Evolutionary conservation across 2,113 vertebrate genomes (phyloP).

Genomic region (Plecotus auritus): DNA sequence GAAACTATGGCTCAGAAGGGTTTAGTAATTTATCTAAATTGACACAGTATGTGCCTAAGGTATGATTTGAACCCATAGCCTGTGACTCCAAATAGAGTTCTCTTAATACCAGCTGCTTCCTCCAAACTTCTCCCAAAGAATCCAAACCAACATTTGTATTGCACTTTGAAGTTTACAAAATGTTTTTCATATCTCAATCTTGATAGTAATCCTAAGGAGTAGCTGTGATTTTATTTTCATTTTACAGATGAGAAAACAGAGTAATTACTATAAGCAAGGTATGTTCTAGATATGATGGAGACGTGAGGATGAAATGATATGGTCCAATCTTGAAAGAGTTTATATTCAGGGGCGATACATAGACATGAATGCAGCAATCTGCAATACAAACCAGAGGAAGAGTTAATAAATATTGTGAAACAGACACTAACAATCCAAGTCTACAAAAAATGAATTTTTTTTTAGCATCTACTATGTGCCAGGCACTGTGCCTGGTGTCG

Average conservation of each 20-base stretch:
- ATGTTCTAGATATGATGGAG: background rate
- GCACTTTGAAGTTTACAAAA: background rate
- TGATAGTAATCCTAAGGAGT: background rate
- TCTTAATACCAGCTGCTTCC: background rate
- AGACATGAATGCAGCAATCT: background rate
- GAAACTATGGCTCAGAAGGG: background rate
- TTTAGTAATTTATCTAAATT: background rate
- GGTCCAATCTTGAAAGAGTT: background rate
- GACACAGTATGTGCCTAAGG: background rate
- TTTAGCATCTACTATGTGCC: background rate
- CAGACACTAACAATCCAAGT: background rate
- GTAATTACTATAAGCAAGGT: background rate
- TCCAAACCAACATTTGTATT: background rate
- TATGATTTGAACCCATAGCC: background rate
- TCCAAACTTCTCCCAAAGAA: background rate
- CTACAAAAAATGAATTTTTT: background rate
- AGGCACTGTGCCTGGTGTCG: background rate
- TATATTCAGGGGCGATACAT: background rate
- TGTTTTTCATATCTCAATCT: background rate
- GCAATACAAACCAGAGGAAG: background rate
- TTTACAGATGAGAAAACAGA: slow-evolving; percentile 4
- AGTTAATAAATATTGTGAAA: background rate
- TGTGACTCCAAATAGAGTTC: background rate
- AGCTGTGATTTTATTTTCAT: background rate
- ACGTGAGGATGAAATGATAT: background rate